Evolutionary conservation across 2,113 vertebrate genomes (phyloP).

Genomic region (Puma concolor): DNA sequence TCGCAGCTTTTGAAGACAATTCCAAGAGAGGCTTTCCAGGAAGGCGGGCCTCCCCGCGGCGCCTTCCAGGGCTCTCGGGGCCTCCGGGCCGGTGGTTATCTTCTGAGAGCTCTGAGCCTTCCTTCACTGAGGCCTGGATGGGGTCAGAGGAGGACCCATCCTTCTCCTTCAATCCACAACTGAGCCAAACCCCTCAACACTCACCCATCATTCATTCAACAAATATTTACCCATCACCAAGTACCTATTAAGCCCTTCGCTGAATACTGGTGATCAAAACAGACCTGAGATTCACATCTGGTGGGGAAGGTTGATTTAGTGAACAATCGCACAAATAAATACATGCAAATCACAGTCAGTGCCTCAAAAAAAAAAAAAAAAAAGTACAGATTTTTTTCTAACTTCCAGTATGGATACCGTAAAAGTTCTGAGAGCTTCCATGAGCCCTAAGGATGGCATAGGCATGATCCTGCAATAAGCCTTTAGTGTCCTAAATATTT

Average conservation of each 20-base stretch:
- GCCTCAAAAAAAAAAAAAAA: not conserved
- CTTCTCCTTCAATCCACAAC: not conserved
- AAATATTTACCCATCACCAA: not conserved
- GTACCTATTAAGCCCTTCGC: not conserved
- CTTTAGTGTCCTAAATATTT: constrained; percentile 14
- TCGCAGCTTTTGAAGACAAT: constrained; percentile 76
- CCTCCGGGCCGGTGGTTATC: not conserved
- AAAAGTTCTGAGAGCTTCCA: not conserved
- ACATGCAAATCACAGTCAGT: not conserved
- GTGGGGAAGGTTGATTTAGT: not conserved
- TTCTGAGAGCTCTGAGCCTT: not conserved
- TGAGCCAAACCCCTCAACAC: not conserved
- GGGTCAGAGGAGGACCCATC: not conserved
- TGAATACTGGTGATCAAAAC: not conserved
- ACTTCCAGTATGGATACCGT: not conserved
- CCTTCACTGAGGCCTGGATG: not conserved
- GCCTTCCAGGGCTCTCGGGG: not conserved
- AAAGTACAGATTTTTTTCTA: not conserved
- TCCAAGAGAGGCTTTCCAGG: constrained; percentile 73
- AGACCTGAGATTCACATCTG: not conserved
- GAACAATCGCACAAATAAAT: constrained; percentile 45
- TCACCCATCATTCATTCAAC: not conserved
- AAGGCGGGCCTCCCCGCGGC: constrained; percentile 66
- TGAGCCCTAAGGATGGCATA: no score
- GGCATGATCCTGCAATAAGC: not conserved